A percentile compares a stretch with the other conserved stretches of the same genome.
These are phyloP conservation scores for Anas bernieri DNA, from an alignment of 2,797 vertebrate species.

Conservation along the genomic window DNA sequence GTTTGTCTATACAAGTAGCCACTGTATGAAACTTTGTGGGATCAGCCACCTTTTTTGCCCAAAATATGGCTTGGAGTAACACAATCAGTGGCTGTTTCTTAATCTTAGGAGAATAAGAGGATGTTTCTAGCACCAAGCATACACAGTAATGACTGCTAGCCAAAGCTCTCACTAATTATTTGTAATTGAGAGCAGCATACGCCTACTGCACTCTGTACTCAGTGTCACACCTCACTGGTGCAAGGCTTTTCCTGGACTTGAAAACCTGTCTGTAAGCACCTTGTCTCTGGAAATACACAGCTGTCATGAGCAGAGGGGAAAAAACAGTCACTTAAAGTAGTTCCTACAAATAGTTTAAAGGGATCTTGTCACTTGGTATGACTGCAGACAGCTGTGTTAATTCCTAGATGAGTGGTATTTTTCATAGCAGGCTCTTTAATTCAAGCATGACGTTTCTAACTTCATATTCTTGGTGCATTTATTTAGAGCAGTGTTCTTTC, in stretches of 20 bases:
- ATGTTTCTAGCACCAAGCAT: neutral
- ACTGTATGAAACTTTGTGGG: neutral
- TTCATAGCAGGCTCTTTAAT: constrained; percentile 15
- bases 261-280: neutral
- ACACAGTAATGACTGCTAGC: neutral
- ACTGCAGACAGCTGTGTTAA: neutral
- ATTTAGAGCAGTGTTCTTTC: neutral
- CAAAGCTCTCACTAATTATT: neutral
- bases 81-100: neutral
- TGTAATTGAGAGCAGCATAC: neutral
- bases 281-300: neutral
- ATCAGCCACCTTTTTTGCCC: neutral
- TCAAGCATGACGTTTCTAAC: neutral
- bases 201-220: fast-evolving
- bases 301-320: neutral
- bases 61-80: neutral
- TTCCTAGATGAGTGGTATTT: neutral
- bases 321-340: neutral
- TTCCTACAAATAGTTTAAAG: constrained; percentile 12
- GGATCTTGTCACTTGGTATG: neutral
- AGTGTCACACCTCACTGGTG: neutral
- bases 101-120: neutral
- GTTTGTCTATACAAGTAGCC: too few species aligned
- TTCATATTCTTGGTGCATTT: constrained; percentile 14
- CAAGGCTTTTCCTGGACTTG: constrained; percentile 7